Conservation (phyloP, 2,797 vertebrate species). For the Bradypus variegatus region DNA sequence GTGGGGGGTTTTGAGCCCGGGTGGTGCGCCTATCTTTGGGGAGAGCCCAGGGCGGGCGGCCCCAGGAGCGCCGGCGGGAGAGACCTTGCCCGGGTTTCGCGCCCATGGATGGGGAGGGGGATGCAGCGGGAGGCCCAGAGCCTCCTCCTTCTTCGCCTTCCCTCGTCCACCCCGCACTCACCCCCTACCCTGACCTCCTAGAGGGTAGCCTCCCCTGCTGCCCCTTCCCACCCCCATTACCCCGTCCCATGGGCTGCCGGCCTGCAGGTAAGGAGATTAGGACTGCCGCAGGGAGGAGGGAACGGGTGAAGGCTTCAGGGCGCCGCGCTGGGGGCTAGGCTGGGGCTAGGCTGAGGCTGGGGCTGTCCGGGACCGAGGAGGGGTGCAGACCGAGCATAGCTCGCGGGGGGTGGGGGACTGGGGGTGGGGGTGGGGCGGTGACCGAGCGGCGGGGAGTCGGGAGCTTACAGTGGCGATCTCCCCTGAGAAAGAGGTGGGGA, state of each 20-base stretch:
- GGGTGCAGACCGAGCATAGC: background rate
- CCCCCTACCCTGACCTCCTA: background rate
- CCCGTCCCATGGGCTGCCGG: slow-evolving; percentile 49
- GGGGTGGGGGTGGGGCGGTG: background rate
- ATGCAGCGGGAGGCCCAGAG: background rate
- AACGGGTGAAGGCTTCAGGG: background rate
- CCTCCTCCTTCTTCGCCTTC: background rate
- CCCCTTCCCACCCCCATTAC: background rate
- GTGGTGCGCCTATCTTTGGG: background rate
- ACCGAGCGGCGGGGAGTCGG: background rate
- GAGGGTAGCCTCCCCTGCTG: background rate
- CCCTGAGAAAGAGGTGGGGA: background rate
- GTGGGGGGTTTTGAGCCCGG: background rate
- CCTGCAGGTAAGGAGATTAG: slow-evolving; percentile 66
- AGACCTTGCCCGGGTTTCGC: background rate
- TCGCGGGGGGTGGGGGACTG: background rate
- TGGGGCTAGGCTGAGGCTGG: background rate
- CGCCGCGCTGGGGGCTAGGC: background rate
- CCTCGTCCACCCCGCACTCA: background rate
- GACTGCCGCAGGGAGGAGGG: background rate
- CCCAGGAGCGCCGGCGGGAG: background rate
- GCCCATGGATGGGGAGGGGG: background rate
- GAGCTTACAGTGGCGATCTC: background rate
- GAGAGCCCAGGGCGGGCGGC: background rate
- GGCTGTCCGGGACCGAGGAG: background rate